Evolutionary conservation across 2,113 vertebrate species (phyloP).

Genomic region (Microcebus griseorufus): DNA sequence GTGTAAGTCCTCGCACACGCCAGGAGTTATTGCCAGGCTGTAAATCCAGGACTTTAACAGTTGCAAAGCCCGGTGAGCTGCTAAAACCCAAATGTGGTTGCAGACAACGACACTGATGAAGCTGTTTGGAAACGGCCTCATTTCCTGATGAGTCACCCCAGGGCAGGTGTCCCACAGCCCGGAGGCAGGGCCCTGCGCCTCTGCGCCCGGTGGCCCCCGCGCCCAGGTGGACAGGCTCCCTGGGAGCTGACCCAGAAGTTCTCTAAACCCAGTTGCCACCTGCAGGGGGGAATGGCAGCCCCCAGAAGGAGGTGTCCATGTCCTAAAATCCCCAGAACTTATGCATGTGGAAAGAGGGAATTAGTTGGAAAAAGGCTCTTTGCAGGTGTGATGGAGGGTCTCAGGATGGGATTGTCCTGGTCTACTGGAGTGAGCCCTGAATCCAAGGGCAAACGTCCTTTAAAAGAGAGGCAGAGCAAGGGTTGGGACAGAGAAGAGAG

Average conservation of each 20-base stretch:
- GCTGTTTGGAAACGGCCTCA: not conserved
- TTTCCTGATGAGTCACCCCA: not conserved
- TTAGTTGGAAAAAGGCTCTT: not conserved
- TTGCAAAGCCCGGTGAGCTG: constrained; percentile 7
- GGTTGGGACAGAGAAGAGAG: not conserved
- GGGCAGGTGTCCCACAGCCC: not conserved
- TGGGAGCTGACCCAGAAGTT: not conserved
- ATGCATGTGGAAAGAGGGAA: fast-evolving
- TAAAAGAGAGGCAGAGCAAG: not conserved
- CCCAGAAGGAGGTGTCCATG: not conserved
- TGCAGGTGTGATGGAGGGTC: not conserved
- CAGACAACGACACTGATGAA: not conserved
- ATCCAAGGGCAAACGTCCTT: not conserved
- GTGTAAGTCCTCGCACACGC: not conserved
- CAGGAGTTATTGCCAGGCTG: not conserved
- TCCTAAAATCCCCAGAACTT: not conserved
- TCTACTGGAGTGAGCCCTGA: not conserved
- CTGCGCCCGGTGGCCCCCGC: fast-evolving
- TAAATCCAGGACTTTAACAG: constrained; percentile 56
- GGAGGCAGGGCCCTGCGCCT: not conserved
- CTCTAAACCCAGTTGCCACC: not conserved
- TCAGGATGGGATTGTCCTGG: fast-evolving
- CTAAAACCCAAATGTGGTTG: not conserved
- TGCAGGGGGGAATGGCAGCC: not conserved
- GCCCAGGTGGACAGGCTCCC: fast-evolving